Percentiles rank a stretch among this genome's conserved stretches.
These are phyloP conservation scores for Mionectes olivaceus DNA, from an alignment of 2,797 vertebrate species.

Conservation along the genomic window DNA sequence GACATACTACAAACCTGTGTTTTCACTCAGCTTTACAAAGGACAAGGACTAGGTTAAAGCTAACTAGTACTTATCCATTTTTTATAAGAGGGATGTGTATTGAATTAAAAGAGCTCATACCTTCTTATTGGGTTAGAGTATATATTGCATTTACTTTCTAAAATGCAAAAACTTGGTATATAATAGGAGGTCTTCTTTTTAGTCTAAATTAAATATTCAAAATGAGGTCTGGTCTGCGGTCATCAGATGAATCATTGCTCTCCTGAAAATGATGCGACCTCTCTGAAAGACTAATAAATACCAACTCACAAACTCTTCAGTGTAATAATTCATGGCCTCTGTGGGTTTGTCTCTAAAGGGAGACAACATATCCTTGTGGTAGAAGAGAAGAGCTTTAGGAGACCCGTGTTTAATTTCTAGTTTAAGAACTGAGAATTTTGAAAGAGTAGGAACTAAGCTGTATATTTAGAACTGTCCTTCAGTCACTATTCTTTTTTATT, in stretches of 20 bases:
- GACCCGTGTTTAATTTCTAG: neutral
- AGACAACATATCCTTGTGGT: neutral
- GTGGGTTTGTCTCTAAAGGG: neutral
- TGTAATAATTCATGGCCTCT: neutral
- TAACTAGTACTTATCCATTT: neutral
- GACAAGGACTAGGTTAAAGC: neutral
- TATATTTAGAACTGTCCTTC: neutral
- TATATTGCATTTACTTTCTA: neutral
- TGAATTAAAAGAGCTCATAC: neutral
- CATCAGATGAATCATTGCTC: neutral
- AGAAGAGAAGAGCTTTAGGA: neutral
- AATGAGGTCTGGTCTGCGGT: neutral
- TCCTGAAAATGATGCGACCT: neutral
- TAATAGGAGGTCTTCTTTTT: neutral
- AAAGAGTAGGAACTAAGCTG: neutral
- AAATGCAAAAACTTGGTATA: neutral
- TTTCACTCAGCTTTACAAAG: neutral
- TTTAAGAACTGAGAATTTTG: neutral
- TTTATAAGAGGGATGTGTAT: neutral
- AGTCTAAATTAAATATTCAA: neutral
- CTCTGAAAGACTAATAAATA: slow-evolving; percentile 8
- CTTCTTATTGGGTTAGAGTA: neutral
- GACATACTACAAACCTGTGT: neutral
- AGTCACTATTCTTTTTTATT: neutral
- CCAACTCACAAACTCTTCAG: neutral